phyloP scores from a whole-genome alignment of 1,140 invertebrate species.

The Calephelis virginiensis region DNA sequence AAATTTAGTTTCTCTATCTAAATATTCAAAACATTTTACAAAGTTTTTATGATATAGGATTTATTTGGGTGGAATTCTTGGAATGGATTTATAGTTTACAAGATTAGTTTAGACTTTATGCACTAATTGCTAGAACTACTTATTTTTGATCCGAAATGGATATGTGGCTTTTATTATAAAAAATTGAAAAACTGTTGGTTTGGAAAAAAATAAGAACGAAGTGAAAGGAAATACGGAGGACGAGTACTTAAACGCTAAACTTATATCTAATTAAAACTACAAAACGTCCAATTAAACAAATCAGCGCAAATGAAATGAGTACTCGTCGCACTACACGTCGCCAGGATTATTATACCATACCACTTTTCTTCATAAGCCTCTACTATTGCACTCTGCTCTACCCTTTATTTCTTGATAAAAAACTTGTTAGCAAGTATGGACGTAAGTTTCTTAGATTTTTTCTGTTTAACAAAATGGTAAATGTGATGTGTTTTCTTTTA shows the following conservation, averaged over 20 bases:
- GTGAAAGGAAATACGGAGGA: slow-evolving; percentile 38
- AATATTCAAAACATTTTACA: not conserved
- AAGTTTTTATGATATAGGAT: not conserved
- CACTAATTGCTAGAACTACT: slow-evolving; percentile 3
- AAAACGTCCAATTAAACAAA: slow-evolving; percentile 55
- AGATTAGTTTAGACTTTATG: not conserved
- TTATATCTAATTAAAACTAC: slow-evolving; percentile 45
- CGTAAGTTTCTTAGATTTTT: too few species aligned
- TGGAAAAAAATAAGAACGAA: slow-evolving; percentile 19
- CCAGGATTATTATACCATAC: slow-evolving; percentile 28
- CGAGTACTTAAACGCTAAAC: slow-evolving; percentile 52
- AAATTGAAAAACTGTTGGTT: slow-evolving; percentile 3
- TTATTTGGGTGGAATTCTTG: not conserved
- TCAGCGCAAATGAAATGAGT: slow-evolving; percentile 71
- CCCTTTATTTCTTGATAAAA: not conserved
- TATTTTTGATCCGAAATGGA: slow-evolving; percentile 27
- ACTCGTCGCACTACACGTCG: slow-evolving; percentile 62
- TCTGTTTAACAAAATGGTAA: too few species aligned
- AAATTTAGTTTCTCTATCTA: too few species aligned
- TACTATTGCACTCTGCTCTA: not conserved
- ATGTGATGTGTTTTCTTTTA: too few species aligned
- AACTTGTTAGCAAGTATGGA: too few species aligned
- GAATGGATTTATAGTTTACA: not conserved
- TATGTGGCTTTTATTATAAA: slow-evolving; percentile 26
- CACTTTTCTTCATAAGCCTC: not conserved